Evolutionary conservation across 2,888 invertebrate species (phyloP).

Genomic region (Iphiclides podalirius): DNA sequence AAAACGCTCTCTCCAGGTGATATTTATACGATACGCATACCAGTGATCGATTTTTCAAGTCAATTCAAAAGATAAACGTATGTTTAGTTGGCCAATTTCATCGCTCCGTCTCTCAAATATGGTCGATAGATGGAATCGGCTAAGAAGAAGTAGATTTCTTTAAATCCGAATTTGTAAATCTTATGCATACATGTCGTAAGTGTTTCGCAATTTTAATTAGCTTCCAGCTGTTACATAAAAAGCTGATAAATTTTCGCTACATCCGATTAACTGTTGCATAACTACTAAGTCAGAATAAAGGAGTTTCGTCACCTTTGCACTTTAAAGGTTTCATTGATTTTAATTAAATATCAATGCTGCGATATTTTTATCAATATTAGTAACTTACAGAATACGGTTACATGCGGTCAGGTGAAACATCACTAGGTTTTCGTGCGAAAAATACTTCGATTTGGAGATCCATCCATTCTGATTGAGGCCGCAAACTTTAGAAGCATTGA

Average conservation of each 20-base stretch:
- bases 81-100: neutral
- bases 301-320: neutral
- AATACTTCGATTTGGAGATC: too few species aligned
- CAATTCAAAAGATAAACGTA: neutral
- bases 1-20: slow-evolving; percentile 23
- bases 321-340: neutral
- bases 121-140: too few species aligned
- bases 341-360: too few species aligned
- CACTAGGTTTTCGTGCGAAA: too few species aligned
- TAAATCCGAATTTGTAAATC: too few species aligned
- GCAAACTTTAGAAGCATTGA: too few species aligned
- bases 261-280: slow-evolving; percentile 12
- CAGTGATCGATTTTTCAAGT: slow-evolving; percentile 12
- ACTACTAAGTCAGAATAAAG: slow-evolving; percentile 2
- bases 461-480: too few species aligned
- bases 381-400: too few species aligned
- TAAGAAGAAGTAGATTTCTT: too few species aligned
- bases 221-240: slow-evolving; percentile 16
- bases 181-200: neutral
- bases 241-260: slow-evolving; percentile 5
- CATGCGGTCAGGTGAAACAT: too few species aligned
- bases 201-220: slow-evolving; percentile 4
- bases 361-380: too few species aligned
- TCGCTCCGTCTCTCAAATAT: too few species aligned
- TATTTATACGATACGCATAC: slow-evolving; percentile 22